These are phyloP conservation scores for Scomber scombrus DNA, from an alignment of 2,113 vertebrate genomes.

Conservation along the genomic window DNA sequence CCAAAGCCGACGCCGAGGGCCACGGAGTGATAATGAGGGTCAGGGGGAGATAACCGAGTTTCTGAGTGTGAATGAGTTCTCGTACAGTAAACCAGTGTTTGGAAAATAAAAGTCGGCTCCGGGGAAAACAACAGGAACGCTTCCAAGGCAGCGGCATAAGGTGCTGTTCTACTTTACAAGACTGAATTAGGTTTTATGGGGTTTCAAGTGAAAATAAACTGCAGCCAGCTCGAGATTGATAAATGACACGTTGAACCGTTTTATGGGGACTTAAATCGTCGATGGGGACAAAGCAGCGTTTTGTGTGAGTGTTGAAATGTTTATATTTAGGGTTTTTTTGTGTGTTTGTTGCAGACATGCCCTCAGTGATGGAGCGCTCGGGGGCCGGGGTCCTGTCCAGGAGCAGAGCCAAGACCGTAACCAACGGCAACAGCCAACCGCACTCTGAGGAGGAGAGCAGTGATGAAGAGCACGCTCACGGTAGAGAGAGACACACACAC, in stretches of 20 bases:
- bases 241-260: background rate
- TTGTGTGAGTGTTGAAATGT: background rate
- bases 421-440: constrained; percentile 86
- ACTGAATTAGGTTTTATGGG: constrained; percentile 37
- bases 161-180: constrained; percentile 21
- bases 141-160: constrained; percentile 25
- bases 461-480: constrained; percentile 78
- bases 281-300: background rate
- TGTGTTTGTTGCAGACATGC: constrained; percentile 82
- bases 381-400: constrained; percentile 90
- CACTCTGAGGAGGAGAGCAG: constrained; percentile 82
- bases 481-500: constrained; percentile 42
- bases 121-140: background rate
- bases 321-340: background rate
- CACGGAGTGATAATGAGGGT: background rate
- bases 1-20: background rate
- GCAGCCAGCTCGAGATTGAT: background rate
- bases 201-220: constrained; percentile 20
- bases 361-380: constrained; percentile 92
- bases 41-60: background rate
- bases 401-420: constrained; percentile 90
- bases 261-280: too few relatives aligned
- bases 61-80: constrained; percentile 5
- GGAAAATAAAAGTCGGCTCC: constrained; percentile 31
- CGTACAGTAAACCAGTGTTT: background rate